Percentiles rank a stretch among this genome's conserved stretches.
These are phyloP conservation scores for Echinarachnius parma DNA, from an alignment of 53 echinoderm and acorn worm species.

Conservation along the genomic window DNA sequence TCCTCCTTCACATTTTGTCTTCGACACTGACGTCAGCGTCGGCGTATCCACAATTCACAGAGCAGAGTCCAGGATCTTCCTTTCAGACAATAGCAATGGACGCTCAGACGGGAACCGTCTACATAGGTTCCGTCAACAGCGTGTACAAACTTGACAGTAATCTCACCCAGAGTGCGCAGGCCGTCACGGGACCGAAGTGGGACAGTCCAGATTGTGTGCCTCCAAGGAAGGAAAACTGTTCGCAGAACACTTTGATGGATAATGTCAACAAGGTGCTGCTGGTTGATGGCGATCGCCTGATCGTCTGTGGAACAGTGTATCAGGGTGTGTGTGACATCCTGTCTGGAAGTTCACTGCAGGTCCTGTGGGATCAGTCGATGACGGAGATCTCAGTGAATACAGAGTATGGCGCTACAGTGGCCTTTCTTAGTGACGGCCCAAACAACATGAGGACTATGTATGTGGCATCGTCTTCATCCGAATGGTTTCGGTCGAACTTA, in stretches of 20 bases:
- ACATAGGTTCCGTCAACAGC: conserved; percentile 44
- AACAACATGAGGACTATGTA: conserved; percentile 51
- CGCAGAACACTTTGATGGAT: conserved; percentile 30
- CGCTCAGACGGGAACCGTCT: conserved; percentile 33
- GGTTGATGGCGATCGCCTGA: conserved; percentile 54
- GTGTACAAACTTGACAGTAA: conserved; percentile 48
- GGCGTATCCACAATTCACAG: conserved; percentile 31
- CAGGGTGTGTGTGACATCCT: conserved; percentile 65
- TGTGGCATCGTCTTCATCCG: conserved; percentile 57
- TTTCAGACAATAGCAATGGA: conserved; percentile 29
- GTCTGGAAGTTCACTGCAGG: conserved; percentile 22
- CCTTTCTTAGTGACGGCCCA: conserved; percentile 59
- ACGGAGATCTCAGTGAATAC: conserved; percentile 65
- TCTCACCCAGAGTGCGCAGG: conserved; percentile 11
- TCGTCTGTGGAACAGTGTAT: conserved; percentile 67
- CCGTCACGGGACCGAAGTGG: conserved; percentile 57
- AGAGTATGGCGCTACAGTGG: conserved; percentile 62
- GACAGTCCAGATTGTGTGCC: conserved; percentile 47
- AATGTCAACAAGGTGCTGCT: conserved; percentile 72
- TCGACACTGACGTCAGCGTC: conserved; percentile 1
- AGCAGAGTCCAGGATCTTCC: conserved; percentile 15
- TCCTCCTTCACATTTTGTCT: conserved; percentile 2
- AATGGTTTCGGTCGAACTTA: conserved; percentile 42
- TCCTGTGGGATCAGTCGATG: conserved; percentile 18
- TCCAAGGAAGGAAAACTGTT: conserved; percentile 45